phyloP scores from a whole-genome alignment of 2,797 vertebrate genomes.

The Cirrhinus mrigala region DNA sequence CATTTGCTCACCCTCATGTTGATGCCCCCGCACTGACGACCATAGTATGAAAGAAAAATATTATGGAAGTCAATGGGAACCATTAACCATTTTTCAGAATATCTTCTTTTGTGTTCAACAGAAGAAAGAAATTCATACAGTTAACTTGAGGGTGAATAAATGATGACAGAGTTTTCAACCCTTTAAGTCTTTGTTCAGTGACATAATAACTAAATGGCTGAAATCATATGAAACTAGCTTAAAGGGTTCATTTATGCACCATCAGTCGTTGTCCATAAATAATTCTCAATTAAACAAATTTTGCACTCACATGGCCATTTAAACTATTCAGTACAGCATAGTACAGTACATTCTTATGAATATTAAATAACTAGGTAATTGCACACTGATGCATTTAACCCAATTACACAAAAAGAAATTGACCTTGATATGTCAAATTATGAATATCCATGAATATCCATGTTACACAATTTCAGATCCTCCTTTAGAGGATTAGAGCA shows the following conservation, averaged over 20 bases:
- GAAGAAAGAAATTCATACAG: neutral
- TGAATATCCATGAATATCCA: neutral
- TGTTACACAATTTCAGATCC: neutral
- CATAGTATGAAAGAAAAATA: neutral
- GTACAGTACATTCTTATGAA: neutral
- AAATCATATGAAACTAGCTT: neutral
- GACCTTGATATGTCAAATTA: neutral
- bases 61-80: neutral
- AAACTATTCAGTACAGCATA: neutral
- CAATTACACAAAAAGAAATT: neutral
- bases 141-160: neutral
- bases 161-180: neutral
- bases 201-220: neutral
- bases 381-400: neutral
- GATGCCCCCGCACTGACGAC: neutral
- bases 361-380: neutral
- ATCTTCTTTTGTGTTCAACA: neutral
- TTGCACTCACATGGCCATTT: neutral
- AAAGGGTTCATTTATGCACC: neutral
- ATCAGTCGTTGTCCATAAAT: neutral
- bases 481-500: neutral
- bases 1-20: neutral
- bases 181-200: neutral
- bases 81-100: neutral
- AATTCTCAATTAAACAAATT: neutral